Evolutionary conservation across 2,113 vertebrate genomes (phyloP), one percentile per base, ranked within the genome.

Genomic region (Austrofundulus limnaeus): DNA sequence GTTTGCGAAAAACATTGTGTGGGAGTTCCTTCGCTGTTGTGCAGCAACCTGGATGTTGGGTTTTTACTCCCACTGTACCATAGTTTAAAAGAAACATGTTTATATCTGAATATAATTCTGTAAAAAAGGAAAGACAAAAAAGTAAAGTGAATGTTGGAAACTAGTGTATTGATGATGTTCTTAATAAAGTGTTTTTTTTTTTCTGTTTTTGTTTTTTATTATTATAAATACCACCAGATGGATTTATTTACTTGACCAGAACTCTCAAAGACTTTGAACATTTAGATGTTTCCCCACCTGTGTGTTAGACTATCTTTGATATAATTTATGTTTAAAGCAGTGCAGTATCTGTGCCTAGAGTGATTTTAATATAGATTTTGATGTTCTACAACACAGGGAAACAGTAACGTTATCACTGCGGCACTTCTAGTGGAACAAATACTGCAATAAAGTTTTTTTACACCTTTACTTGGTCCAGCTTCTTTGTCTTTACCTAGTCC

Each of bases 131-230:
- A 48, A 4, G 89, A n/a, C n/a, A 82, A 95, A 95, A 96, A 95
- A 92, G 67, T 82, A 94, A 89, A 95, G 94, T 99, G 96, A 98
- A 97, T 99, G 97, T 98, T 97, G 96, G 94, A 98, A 98, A 95
- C 93, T 97, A 97, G 96, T 99, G 88, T 96, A 96, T 95, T 99
- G 84, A 89, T 95, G 95, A 97, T 97, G 96, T 98, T 98, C 95
- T 98, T 99, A 98, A 98, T 97, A 98, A 98, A 98, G 95, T 98
- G 96, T 96, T 98, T 95, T 98, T 98, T 95, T n/a, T n/a, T n/a
- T n/a, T n/a, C n/a, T n/a, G n/a, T n/a, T n/a, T n/a, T n/a, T n/a
- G n/a, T n/a, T n/a, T n/a, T n/a, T 98, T 98, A 95, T 94, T 96
- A 93, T 97, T 98, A 93, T 96, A 95, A 83, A 94, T 97, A 96